Base-by-base conservation (phyloP, 2,888 invertebrate species). In the Noctua janthina region DNA sequence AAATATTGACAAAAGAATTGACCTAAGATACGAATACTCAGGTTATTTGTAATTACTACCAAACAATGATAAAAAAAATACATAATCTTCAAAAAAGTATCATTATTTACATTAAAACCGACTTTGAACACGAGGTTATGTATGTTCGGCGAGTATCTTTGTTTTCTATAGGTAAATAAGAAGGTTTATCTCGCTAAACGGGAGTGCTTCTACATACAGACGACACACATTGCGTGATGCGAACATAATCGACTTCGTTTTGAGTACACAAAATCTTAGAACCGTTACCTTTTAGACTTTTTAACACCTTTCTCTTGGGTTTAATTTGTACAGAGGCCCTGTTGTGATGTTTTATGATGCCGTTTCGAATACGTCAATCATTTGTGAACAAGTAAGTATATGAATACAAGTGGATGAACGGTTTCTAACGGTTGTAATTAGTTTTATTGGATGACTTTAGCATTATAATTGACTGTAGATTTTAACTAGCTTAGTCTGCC, bases 291-390 rank as follows among this genome's bases (percentile, higher is more conserved):
- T 69, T 69, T 73, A 15, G n/a, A 35, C 13, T 51, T 78, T 73
- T 79, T 51, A 29, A 67, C 79, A 70, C 83, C 83, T 83, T 83
- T 83, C 84, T 79, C 82, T 79, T 83, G 74, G 23, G 15, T 17
- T 66, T 74, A 29, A 69, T 82, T 39, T 59, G 23, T 62, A 17
- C 2, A 46, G 20, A 49, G 11, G 20, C 15, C 20, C 17, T 43
- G 66, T 66, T 71, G 46, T 29, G 11, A 49, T 56, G 56, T 39
- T 51, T 46, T 46, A 81, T 29, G n/a, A 46, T 69, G 35, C n/a
- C 20, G 35, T 46, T 46, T 39, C n/a, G 35, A 62, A 81, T 62
- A 69, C 46, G 62, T 56, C 54, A 20, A 76, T 54, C 46, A 76
- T 54, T 54, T 46, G 13, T 35, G 5, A 56, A 54, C 6, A 46